Evolutionary conservation across 2,113 vertebrate genomes (phyloP), one percentile per base, ranked within the genome.

Genomic region (Zosterops borbonicus): DNA sequence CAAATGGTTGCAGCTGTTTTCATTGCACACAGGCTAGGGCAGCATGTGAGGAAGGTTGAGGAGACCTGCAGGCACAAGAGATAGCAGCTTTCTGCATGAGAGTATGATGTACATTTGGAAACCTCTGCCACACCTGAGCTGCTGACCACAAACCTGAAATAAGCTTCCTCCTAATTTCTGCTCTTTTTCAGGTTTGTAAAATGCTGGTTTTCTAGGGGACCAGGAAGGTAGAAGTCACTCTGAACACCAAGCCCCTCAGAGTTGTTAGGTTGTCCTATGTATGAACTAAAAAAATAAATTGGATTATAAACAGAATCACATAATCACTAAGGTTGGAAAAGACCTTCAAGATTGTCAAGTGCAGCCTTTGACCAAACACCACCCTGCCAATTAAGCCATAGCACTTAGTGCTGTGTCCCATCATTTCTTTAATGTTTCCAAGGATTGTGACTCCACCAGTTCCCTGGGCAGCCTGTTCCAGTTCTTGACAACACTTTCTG

Each of bases 61-160:
- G 35, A 81, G 46, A 41, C 11, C 41, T 74, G 46, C 74, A 56
- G 50, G 6, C 6, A 24, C 1, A 35, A 39, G 29, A 67, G n/a
- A 53, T 11, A 67, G 29, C 33, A 42, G 33, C 28, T 50, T 80
- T 49, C 23, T 63, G 33, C 13, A 9, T 0, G 0, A 22, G 27
- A 31, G 25, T 35, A 58, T n/a, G 14, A 3, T 3, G 10, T 52
- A 5, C 33, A 1, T 47, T 70, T 14, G 14, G 50, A 60, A 59
- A 44, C 28, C 22, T 44, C 41, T 37, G 15, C 12, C 11, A 13
- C 13, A 2, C 23, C 13, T 29, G 33, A 11, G 7, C 63, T 46
- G 19, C 22, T 8, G 12, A 55, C 28, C 35, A 18, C 70, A 87
- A 73, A 39, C 25, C 25, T 69, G 41, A 63, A 46, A 83, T 18